Percentiles rank a stretch among this genome's conserved stretches.
Evolutionary conservation across 1,140 invertebrate genomes (phyloP).

Genomic region (Sarcophaga peregrina): DNA sequence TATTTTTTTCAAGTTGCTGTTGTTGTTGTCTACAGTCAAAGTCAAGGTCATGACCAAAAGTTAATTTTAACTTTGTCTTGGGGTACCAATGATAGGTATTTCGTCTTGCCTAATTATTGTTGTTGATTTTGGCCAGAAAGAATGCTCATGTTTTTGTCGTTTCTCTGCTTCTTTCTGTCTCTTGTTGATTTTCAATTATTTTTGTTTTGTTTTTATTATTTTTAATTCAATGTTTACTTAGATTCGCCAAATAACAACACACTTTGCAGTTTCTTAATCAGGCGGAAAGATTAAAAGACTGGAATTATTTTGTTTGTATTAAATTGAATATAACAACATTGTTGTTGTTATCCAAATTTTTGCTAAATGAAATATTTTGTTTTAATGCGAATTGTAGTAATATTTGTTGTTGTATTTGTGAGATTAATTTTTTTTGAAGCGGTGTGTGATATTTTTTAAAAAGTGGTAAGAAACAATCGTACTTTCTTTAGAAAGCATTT

Average conservation of each 20-base stretch:
- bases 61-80: background rate
- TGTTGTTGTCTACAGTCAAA: constrained; percentile 21
- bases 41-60: constrained; percentile 33
- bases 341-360: too few relatives aligned
- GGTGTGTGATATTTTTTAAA: too few relatives aligned
- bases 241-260: background rate
- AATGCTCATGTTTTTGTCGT: background rate
- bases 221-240: background rate
- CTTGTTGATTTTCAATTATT: background rate
- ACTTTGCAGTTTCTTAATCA: background rate
- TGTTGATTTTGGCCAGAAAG: too few relatives aligned
- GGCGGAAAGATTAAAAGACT: background rate
- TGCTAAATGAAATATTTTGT: too few relatives aligned
- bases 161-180: background rate
- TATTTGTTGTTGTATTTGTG: too few relatives aligned
- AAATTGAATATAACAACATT: too few relatives aligned
- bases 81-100: background rate
- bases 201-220: background rate
- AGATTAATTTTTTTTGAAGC: too few relatives aligned
- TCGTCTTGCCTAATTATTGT: too few relatives aligned
- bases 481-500: too few relatives aligned
- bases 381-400: too few relatives aligned
- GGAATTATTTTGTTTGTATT: background rate
- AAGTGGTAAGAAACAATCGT: too few relatives aligned
- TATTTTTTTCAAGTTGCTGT: background rate